Conservation (phyloP, 2,888 invertebrate species). For the Pyrrhia umbra region DNA sequence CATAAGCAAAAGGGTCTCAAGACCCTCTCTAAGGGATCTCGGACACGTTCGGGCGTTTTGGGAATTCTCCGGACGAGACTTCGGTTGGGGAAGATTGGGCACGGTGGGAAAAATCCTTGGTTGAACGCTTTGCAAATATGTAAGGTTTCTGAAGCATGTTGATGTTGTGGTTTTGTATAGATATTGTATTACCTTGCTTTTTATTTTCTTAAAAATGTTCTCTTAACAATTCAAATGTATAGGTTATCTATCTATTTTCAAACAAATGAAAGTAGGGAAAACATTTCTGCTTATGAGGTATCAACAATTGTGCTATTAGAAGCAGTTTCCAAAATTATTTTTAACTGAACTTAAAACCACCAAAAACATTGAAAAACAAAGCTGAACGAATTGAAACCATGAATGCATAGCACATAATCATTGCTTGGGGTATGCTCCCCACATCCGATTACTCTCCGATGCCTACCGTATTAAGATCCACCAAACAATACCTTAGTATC, state of each 20-base stretch:
- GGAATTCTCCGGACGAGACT: constrained; percentile 76
- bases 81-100: constrained; percentile 71
- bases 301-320: too few relatives aligned
- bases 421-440: constrained; percentile 11
- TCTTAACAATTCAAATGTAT: too few relatives aligned
- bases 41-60: constrained; percentile 76
- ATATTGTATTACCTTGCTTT: background rate
- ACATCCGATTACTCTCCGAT: constrained; percentile 29
- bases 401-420: constrained; percentile 33
- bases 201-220: too few relatives aligned
- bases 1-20: constrained; percentile 68
- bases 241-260: too few relatives aligned
- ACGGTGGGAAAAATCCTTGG: constrained; percentile 68
- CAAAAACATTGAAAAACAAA: constrained; percentile 12
- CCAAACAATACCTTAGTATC: constrained; percentile 64
- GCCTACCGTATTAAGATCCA: constrained; percentile 51
- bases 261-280: too few relatives aligned
- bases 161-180: constrained; percentile 1
- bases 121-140: constrained; percentile 58
- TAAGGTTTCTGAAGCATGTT: constrained; percentile 18
- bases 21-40: constrained; percentile 71
- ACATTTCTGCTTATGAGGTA: too few relatives aligned
- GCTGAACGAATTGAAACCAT: constrained; percentile 15
- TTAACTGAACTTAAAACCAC: background rate
- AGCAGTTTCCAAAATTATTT: background rate